A percentile compares a stretch with the other conserved stretches of the same genome.
Evolutionary conservation across 2,113 vertebrate genomes (phyloP).

Genomic region (Callocephalon fimbriatum): DNA sequence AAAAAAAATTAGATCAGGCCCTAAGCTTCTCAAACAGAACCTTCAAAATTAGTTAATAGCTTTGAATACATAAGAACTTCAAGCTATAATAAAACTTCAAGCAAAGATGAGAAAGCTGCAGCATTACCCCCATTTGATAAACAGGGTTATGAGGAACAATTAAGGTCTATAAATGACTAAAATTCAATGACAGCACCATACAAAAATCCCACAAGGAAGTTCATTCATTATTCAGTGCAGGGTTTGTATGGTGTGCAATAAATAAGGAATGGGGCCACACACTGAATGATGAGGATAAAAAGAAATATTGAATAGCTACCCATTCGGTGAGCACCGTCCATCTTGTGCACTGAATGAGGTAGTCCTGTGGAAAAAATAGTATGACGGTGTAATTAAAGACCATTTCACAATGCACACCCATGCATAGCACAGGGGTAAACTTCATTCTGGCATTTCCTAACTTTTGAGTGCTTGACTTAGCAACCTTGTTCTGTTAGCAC

Average conservation of each 20-base stretch:
- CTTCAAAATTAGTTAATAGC: neutral
- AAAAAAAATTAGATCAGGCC: neutral
- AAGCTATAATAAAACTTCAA: neutral
- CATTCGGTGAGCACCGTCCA: constrained; percentile 75
- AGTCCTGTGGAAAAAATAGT: constrained; percentile 74
- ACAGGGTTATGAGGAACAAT: constrained; percentile 35
- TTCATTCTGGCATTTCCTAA: constrained; percentile 12
- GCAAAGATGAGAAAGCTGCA: constrained; percentile 33
- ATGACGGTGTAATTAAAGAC: constrained; percentile 70
- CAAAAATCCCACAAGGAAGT: constrained; percentile 54
- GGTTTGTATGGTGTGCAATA: constrained; percentile 62
- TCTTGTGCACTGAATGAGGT: constrained; percentile 76
- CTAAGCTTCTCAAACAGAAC: neutral
- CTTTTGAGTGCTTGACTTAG: constrained; percentile 58
- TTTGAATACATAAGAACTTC: constrained; percentile 16
- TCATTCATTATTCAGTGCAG: constrained; percentile 57
- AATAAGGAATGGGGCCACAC: constrained; percentile 69
- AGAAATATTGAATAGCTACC: constrained; percentile 76
- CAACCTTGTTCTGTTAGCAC: constrained; percentile 30
- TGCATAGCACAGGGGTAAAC: neutral
- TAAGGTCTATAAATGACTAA: constrained; percentile 32
- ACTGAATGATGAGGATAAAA: constrained; percentile 73
- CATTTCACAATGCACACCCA: constrained; percentile 33
- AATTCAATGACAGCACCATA: constrained; percentile 59
- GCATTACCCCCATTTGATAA: neutral